A percentile compares a stretch with the other conserved stretches of the same genome.
Conservation (phyloP, 2,113 vertebrate genomes). For the Pithys albifrons region DNA sequence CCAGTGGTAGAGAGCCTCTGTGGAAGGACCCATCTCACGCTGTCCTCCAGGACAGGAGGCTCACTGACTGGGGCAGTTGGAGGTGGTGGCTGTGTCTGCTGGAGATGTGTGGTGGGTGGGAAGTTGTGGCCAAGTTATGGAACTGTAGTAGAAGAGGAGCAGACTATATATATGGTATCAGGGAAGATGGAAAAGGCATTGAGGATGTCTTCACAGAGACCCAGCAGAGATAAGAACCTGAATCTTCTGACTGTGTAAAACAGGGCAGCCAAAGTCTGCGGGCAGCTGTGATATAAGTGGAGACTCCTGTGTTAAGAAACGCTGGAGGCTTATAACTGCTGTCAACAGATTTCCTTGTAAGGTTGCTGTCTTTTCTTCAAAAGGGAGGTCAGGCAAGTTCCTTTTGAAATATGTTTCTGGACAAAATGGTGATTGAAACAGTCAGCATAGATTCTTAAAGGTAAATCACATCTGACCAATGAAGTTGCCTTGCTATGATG, state of each 20-base stretch:
- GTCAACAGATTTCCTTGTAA: background rate
- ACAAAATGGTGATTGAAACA: background rate
- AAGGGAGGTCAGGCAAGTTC: background rate
- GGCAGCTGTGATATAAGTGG: background rate
- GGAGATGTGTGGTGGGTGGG: background rate
- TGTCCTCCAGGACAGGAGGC: background rate
- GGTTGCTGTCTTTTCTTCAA: background rate
- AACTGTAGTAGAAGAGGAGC: background rate
- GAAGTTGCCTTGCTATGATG: background rate
- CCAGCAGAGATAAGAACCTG: background rate
- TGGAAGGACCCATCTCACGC: background rate
- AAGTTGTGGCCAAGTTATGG: background rate
- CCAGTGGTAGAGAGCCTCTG: background rate
- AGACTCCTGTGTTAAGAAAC: background rate
- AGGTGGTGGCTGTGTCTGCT: background rate
- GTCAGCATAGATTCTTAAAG: background rate
- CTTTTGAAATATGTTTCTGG: background rate
- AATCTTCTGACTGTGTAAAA: background rate
- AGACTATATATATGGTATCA: background rate
- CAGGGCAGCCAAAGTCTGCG: background rate
- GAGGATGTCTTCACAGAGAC: background rate
- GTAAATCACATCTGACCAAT: background rate
- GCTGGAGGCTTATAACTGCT: background rate
- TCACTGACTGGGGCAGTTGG: background rate
- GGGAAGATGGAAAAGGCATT: background rate